Conservation (phyloP, 2,888 invertebrate species). For the Sphinx pinastri region DNA sequence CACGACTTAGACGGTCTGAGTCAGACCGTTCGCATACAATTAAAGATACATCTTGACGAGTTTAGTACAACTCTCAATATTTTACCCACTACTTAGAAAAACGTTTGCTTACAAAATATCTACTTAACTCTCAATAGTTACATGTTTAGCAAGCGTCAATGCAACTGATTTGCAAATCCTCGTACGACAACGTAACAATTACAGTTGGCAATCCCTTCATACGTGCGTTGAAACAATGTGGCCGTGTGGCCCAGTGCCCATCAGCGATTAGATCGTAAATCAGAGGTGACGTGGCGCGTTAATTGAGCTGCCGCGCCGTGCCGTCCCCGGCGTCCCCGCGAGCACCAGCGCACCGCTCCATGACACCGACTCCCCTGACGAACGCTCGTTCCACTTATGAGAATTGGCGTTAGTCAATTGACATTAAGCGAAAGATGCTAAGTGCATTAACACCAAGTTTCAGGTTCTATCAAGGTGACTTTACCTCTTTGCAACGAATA, state of each 20-base stretch:
- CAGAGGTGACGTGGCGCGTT: constrained; percentile 74
- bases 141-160: too few relatives aligned
- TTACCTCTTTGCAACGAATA: too few relatives aligned
- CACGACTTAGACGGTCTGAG: too few relatives aligned
- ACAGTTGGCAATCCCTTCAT: neutral
- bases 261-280: constrained; percentile 78
- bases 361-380: neutral
- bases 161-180: neutral
- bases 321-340: constrained; percentile 29
- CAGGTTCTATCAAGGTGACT: too few relatives aligned
- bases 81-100: too few relatives aligned
- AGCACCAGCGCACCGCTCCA: too few relatives aligned
- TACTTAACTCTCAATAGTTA: too few relatives aligned
- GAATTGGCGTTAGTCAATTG: neutral
- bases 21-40: too few relatives aligned
- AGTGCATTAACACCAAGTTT: too few relatives aligned
- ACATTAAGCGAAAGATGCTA: neutral
- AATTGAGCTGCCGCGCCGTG: constrained; percentile 61
- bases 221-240: constrained; percentile 73
- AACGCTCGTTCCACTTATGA: neutral
- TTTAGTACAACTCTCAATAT: too few relatives aligned
- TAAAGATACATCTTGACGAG: too few relatives aligned
- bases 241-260: constrained; percentile 57
- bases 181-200: neutral
- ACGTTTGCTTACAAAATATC: too few relatives aligned